Conservation (phyloP, 2,888 invertebrate species). For the Anorthoa munda region DNA sequence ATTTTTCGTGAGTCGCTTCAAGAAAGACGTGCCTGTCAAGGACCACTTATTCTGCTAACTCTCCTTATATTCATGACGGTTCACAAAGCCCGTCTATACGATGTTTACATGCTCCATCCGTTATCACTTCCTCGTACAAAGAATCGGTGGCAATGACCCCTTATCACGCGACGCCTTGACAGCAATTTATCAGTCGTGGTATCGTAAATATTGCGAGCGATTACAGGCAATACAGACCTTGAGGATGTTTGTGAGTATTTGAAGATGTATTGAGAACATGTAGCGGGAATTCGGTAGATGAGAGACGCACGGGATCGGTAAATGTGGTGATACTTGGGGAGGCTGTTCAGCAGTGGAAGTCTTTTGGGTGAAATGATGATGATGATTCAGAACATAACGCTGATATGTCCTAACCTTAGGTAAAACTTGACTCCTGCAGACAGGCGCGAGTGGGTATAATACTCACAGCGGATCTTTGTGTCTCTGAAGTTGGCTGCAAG, state of each 20-base stretch:
- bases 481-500: too few relatives aligned
- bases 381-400: too few relatives aligned
- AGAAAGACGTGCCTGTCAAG: background rate
- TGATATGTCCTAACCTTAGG: too few relatives aligned
- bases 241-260: constrained; percentile 23
- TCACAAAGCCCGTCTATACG: background rate
- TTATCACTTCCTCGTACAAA: constrained; percentile 55
- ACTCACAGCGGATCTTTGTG: too few relatives aligned
- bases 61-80: background rate
- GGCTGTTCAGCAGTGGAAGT: too few relatives aligned
- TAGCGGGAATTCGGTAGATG: background rate
- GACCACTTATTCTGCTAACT: background rate
- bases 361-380: too few relatives aligned
- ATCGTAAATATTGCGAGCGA: constrained; percentile 55
- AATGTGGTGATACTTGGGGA: too few relatives aligned
- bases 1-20: too few relatives aligned
- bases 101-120: constrained; percentile 22
- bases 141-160: constrained; percentile 65
- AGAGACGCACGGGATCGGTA: too few relatives aligned
- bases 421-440: too few relatives aligned
- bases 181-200: constrained; percentile 42
- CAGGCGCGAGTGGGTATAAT: too few relatives aligned
- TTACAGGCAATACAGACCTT: constrained; percentile 43
- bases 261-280: background rate
- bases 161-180: constrained; percentile 53